These are phyloP conservation scores for Zosterops hypoxanthus DNA, from an alignment of 2,113 vertebrate species.

Conservation along the genomic window DNA sequence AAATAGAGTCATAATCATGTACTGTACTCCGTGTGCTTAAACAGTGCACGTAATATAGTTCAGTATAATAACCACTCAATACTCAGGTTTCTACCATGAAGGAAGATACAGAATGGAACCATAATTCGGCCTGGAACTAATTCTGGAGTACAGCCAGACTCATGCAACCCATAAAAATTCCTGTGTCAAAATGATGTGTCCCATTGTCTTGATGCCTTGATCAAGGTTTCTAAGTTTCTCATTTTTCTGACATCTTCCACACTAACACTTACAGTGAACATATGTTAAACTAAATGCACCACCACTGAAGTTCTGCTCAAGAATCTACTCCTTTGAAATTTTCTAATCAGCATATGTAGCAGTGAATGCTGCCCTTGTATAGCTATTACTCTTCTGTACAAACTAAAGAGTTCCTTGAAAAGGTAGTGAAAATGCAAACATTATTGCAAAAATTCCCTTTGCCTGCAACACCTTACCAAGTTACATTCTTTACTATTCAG, in stretches of 20 bases:
- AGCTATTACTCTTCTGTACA: neutral
- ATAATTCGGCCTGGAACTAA: constrained; percentile 37
- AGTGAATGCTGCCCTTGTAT: neutral
- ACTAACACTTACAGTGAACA: neutral
- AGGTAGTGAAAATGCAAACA: neutral
- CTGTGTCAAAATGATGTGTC: constrained; percentile 46
- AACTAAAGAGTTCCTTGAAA: neutral
- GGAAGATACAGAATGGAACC: constrained; percentile 48
- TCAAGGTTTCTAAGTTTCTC: constrained; percentile 18
- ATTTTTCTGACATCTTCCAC: constrained; percentile 13
- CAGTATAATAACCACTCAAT: neutral
- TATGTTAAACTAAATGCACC: neutral
- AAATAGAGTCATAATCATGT: constrained; percentile 29
- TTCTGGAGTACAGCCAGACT: constrained; percentile 27
- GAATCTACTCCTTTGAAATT: neutral
- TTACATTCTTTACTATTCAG: neutral
- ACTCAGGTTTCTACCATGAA: constrained; percentile 41
- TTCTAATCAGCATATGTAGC: neutral
- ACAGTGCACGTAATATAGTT: constrained; percentile 9
- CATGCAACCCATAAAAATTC: constrained; percentile 59
- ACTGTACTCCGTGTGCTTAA: constrained; percentile 31
- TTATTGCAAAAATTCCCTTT: neutral
- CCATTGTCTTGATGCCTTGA: constrained; percentile 41
- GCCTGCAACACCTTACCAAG: neutral
- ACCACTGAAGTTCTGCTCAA: neutral